Percentiles rank a stretch among this genome's conserved stretches.
These are phyloP conservation scores for Notoglanidium macrostoma DNA, from an alignment of 2,797 vertebrate species.

Conservation along the genomic window DNA sequence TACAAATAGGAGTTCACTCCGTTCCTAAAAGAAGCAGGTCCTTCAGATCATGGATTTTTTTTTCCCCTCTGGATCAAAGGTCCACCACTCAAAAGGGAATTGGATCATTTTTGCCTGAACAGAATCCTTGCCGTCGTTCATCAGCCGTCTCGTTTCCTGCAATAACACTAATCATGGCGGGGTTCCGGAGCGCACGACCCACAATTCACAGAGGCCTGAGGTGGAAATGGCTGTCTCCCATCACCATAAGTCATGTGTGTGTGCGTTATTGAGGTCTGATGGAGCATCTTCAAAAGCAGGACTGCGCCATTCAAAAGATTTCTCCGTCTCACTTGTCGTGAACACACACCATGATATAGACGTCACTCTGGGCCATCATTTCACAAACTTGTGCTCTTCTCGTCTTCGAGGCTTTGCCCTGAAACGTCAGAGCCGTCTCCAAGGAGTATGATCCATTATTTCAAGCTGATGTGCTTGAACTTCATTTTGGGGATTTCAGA, in stretches of 20 bases:
- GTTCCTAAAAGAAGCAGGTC: constrained; percentile 6
- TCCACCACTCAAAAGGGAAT: constrained; percentile 30
- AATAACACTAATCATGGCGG: constrained; percentile 39
- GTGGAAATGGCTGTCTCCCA: constrained; percentile 35
- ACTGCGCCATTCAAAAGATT: constrained; percentile 9
- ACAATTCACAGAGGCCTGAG: constrained; percentile 34
- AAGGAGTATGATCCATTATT: background rate
- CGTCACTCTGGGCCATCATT: background rate
- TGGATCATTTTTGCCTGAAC: constrained; percentile 37
- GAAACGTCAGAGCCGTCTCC: background rate
- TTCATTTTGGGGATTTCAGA: background rate
- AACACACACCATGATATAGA: background rate
- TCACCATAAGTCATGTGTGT: constrained; percentile 30
- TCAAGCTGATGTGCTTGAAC: background rate
- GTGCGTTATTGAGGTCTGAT: constrained; percentile 35
- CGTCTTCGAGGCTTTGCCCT: background rate
- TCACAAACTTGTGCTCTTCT: background rate
- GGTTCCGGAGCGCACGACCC: constrained; percentile 6
- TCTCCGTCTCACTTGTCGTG: constrained; percentile 24
- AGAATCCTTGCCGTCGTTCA: constrained; percentile 42
- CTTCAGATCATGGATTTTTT: background rate
- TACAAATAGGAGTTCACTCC: constrained; percentile 1
- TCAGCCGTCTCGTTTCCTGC: constrained; percentile 32
- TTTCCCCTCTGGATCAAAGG: background rate
- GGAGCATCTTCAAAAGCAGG: constrained; percentile 21